Percentiles rank a stretch among this genome's conserved stretches.
phyloP scores from a whole-genome alignment of 2,797 vertebrate species.

The Chelonia mydas region DNA sequence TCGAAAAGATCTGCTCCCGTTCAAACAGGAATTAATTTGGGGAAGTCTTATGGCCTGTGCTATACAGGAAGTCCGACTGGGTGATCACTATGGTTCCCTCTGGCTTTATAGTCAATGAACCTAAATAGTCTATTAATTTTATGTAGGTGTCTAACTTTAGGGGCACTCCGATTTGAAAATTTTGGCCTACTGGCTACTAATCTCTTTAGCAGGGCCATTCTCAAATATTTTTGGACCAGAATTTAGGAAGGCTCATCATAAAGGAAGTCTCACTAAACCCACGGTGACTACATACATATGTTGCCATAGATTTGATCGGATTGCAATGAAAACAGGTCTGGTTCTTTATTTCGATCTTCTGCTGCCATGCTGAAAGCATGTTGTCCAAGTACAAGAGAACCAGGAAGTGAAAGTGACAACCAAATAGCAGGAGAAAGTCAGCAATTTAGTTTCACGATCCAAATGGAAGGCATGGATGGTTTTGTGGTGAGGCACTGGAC shows the following conservation, averaged over 20 bases:
- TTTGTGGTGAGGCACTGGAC: background rate
- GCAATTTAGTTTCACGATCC: background rate
- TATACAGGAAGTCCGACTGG: too few relatives aligned
- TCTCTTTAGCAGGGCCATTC: fast-evolving
- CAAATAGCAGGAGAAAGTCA: fast-evolving
- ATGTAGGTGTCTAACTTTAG: background rate
- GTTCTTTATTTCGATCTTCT: background rate
- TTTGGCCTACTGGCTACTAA: fast-evolving
- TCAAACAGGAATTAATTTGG: too few relatives aligned
- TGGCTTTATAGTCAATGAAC: too few relatives aligned
- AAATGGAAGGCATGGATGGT: background rate
- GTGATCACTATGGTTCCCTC: too few relatives aligned
- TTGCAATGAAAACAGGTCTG: background rate
- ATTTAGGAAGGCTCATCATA: background rate
- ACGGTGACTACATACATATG: fast-evolving
- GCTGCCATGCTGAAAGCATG: background rate
- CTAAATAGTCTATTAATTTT: too few relatives aligned
- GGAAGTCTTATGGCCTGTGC: too few relatives aligned
- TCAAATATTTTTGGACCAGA: fast-evolving
- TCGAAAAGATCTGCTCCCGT: too few relatives aligned
- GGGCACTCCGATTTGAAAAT: background rate
- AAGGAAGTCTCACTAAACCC: background rate
- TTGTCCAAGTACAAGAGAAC: background rate
- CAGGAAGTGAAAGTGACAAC: background rate
- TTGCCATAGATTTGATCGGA: background rate